Base-by-base conservation (phyloP, 2,113 vertebrate species). In the Silurus asotus region DNA sequence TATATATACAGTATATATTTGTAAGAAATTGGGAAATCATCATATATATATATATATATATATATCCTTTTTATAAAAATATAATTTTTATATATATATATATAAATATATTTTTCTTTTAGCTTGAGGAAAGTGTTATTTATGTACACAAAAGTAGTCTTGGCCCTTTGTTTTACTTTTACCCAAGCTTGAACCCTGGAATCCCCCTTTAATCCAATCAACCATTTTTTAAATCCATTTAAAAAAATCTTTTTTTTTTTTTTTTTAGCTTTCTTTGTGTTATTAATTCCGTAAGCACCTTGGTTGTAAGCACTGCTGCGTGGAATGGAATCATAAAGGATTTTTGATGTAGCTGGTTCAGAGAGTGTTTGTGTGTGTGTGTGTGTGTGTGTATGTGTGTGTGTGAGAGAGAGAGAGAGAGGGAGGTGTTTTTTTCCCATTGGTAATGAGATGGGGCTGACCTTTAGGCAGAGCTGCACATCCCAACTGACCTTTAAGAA, bases 381-480 rank as follows among this genome's bases (percentile, higher is more conserved):
- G 61, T 64, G 61, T 64, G 61, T 64, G 61, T 64, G 62, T 23
- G 62, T 20, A 2, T 20, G 17, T 64, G 61, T 64, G 62, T 23
- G 62, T 20, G 19, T 20, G 25, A 49, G 59, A 28, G 59, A 62
- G 74, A 51, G 37, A 76, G n/a, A 65, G 72, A 84, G 72, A n/a
- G 58, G 56, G 28, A 82, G 76, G 37, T 13, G 45, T 56, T 74
- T 74, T 89, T 89, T 87, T 64, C 67, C 76, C 80, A 76, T 76
- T 8, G 20, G 51, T 88, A 88, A 89, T 88, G 79, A 86, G 88
- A 86, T 88, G 81, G 84, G 56, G 4, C 74, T 89, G 88, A 89
- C 87, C 88, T 89, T 89, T 89, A 61, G 84, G 77, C 82, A 81
- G 77, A 77, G 88, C 87, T 86, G 84, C 87, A 78, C 85, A 86